phyloP scores from a whole-genome alignment of 2,888 invertebrate species.

The Aphelenchoides bicaudatus region DNA sequence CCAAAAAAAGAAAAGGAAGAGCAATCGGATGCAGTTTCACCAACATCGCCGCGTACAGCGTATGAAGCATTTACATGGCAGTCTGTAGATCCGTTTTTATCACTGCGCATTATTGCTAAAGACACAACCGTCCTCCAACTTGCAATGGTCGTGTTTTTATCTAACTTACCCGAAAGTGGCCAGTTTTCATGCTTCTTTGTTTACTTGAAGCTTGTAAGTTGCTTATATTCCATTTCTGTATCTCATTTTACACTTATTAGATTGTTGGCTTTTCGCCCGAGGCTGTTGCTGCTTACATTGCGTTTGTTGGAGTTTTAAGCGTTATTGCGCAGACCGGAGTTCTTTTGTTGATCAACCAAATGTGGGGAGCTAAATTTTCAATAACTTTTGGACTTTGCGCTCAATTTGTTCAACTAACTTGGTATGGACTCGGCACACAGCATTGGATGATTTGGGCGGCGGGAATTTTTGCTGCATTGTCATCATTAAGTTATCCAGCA shows the following conservation, averaged over 20 bases:
- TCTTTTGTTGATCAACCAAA: conserved; percentile 67
- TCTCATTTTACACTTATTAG: conserved; percentile 60
- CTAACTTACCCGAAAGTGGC: conserved; percentile 91
- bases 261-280: conserved; percentile 90
- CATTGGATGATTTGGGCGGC: conserved; percentile 96
- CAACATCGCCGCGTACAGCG: not conserved
- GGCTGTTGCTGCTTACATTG: conserved; percentile 95
- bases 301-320: conserved; percentile 89
- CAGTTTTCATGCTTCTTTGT: conserved; percentile 99
- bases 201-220: conserved; percentile 80
- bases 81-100: conserved; percentile 86
- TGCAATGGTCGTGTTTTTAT: conserved; percentile 92
- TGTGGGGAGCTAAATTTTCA: conserved; percentile 86
- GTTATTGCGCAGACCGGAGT: conserved; percentile 76
- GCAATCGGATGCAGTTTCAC: conserved; percentile 11
- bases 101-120: conserved; percentile 44
- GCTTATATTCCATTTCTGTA: not conserved
- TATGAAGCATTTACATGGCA: conserved; percentile 75
- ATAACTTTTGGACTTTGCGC: conserved; percentile 93
- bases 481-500: conserved; percentile 94
- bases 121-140: conserved; percentile 85
- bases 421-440: conserved; percentile 63
- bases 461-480: conserved; percentile 88
- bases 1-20: conserved; percentile 68
- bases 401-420: conserved; percentile 92